Base-by-base conservation (phyloP, 2,888 invertebrate species). In the Euphydryas editha region DNA sequence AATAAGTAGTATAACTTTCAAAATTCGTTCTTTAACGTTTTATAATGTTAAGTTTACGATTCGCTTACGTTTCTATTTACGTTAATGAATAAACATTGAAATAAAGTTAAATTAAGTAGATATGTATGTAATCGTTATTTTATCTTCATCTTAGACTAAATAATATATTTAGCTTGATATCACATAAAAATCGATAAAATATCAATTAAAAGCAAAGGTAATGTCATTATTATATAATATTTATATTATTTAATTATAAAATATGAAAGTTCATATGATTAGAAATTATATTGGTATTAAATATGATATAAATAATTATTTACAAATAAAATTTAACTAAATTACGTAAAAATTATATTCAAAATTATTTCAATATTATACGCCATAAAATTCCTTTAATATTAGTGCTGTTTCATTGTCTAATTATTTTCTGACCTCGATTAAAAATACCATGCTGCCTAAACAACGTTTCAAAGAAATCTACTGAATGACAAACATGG, bases 401-500 rank as follows among this genome's bases (percentile, higher is more conserved):
- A 55, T 61, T 47, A 68, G 39, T 54, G 21, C 39, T 57, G 24
- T 65, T 39, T 65, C 65, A 60, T 39, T 39, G 60, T 20, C 55
- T 60, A 60, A 65, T 65, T 60, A 65, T 49, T 49, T 56, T 47
- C 17, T 17, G 10, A 30, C 10, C 54, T 30, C 47, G n/a, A 18
- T 47, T 8, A 36, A 17, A 17, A 30, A 54, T 54, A 30, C 17
- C 54, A 54, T 30, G 2, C 17, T 51, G 24, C 51, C 54, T 30
- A 36, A 49, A 15, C 54, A 17, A 36, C 54, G 54, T 36, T 54
- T 54, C 76, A 75, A 75, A 73, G 73, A 74, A 72, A 80, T 78
- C 72, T 42, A 59, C 59, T 54, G 78, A 77, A 73, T 75, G 76
- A 73, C 77, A 73, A 73, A 70, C 68, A 76, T 76, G 77, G 78